Evolutionary conservation across 2,113 vertebrate species (phyloP).

Genomic region (Tachuris rubrigastra): DNA sequence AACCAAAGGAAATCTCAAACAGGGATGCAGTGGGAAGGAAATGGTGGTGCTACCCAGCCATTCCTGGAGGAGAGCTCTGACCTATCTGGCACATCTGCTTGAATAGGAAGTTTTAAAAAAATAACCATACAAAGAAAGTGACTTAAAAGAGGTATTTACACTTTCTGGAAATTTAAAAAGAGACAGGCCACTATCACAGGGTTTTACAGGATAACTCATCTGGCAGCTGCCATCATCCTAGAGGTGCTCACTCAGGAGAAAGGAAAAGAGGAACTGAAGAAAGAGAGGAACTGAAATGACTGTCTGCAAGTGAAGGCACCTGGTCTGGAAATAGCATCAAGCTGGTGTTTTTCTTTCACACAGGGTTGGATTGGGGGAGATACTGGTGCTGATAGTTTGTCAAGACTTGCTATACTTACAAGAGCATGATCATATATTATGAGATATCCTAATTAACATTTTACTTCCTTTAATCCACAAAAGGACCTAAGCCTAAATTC

Average conservation of each 20-base stretch:
- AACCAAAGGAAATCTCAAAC: background rate
- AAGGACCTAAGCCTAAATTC: background rate
- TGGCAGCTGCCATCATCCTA: conserved; percentile 1
- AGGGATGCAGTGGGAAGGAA: background rate
- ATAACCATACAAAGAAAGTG: background rate
- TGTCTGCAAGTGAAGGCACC: conserved; percentile 31
- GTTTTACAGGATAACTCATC: background rate
- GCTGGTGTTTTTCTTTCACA: conserved; percentile 27
- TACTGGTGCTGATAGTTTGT: conserved; percentile 2
- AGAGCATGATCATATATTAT: background rate
- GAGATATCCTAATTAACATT: background rate
- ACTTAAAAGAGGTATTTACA: conserved; percentile 50
- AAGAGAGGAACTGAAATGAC: conserved; percentile 21
- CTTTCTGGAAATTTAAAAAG: conserved; percentile 9
- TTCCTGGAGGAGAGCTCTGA: background rate
- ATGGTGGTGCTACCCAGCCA: background rate
- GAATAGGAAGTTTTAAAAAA: background rate
- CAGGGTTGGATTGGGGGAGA: background rate
- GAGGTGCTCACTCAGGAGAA: background rate
- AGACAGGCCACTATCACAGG: background rate
- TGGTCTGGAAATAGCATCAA: conserved; percentile 39
- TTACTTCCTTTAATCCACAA: background rate
- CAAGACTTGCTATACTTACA: background rate
- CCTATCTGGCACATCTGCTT: background rate
- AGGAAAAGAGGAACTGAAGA: conserved; percentile 16